Evolutionary conservation across 1,140 invertebrate genomes (phyloP), one percentile per base, ranked within the genome.

Genomic region (Halictus rubicundus): DNA sequence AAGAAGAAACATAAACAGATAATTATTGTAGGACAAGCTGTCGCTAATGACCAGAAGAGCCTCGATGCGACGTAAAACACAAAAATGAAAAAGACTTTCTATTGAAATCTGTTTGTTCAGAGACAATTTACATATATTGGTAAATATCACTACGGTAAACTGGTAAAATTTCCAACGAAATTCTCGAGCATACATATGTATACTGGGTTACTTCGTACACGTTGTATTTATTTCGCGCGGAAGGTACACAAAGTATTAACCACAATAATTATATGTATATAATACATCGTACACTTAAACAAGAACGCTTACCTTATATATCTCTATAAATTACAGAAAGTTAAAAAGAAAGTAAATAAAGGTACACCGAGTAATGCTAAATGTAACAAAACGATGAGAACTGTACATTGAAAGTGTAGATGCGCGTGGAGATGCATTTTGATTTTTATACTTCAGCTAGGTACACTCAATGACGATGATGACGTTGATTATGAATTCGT

Each of bases 381-480:
- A 27, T 27, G 70, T 81, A 86, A 80, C 25, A 74, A 57, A 75
- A 71, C 23, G 74, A 54, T 27, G 76, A 77, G 59, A 71, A 64
- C 71, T 86, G 80, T 82, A 85, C 80, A 85, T 78, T 61, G 59
- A 42, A 81, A 66, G n/a, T 59, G 76, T 25, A 64, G 65, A 80
- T 76, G 78, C 72, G 57, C 72, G 78, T 76, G 71, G 60, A 85
- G 78, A 78, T 85, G 80, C 65, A 57, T 84, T 84, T 85, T 85
- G 73, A 84, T 85, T 85, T 63, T 85, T 65, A 37, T 69, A 72
- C 27, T 85, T 72, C 46, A 64, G 54, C 73, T 78, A 49, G 72
- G 61, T 68, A 63, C 66, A 42, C 68, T 82, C 72, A 60, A 70
- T 78, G 71, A 83, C 61, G 64, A 84, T 83, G 74, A 80, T 84